phyloP scores from a whole-genome alignment of 2,888 invertebrate species.

The Pandemis corylana region DNA sequence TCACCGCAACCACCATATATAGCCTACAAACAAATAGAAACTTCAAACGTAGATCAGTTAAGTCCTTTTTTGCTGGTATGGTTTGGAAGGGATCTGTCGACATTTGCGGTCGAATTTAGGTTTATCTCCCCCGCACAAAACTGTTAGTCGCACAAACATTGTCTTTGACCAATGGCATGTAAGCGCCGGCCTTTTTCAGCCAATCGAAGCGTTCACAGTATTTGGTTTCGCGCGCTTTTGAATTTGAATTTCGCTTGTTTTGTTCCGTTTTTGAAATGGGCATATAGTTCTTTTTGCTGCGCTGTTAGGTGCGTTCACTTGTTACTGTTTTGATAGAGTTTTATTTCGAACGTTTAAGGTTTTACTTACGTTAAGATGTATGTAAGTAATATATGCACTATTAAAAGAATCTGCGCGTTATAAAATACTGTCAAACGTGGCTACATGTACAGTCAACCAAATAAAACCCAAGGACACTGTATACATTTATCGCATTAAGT shows the following conservation, averaged over 20 bases:
- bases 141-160: slow-evolving; percentile 79
- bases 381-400: too few species aligned
- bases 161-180: slow-evolving; percentile 83
- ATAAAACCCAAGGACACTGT: too few species aligned
- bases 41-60: slow-evolving; percentile 45
- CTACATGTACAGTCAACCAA: too few species aligned
- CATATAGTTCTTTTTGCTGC: slow-evolving; percentile 23
- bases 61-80: slow-evolving; percentile 51
- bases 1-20: slow-evolving; percentile 45
- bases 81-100: slow-evolving; percentile 67
- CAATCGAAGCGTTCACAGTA: slow-evolving; percentile 70
- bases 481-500: too few species aligned
- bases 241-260: slow-evolving; percentile 61
- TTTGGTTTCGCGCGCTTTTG: slow-evolving; percentile 65
- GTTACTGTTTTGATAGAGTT: neutral
- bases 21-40: slow-evolving; percentile 41
- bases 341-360: too few species aligned
- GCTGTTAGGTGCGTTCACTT: slow-evolving; percentile 8
- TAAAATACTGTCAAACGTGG: too few species aligned
- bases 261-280: slow-evolving; percentile 52
- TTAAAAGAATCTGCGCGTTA: too few species aligned
- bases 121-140: slow-evolving; percentile 80
- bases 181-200: slow-evolving; percentile 71
- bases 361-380: too few species aligned
- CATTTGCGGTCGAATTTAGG: slow-evolving; percentile 78